Base-by-base conservation (phyloP, 2,888 invertebrate species). In the Malthinus flaveolus region DNA sequence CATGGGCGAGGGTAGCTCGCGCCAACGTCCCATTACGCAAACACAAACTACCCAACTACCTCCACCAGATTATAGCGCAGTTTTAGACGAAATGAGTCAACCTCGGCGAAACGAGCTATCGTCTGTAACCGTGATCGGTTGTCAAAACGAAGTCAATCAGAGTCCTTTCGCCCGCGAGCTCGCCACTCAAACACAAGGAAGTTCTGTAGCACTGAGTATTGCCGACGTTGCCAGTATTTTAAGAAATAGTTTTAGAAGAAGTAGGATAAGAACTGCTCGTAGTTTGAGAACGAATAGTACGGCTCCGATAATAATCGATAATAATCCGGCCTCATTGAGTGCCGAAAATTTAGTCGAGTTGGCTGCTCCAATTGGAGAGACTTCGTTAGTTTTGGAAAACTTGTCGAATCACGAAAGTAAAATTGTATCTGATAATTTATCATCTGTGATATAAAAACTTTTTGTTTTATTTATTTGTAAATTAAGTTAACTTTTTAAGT, bases 1-100 rank as follows among this genome's bases (percentile, higher is more conserved):
- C n/a, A 67, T 84, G 7, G 83, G 82, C 0, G 83, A 82, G 62
- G 75, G 77, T 10, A 79, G 81, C 42, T 59, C 59, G 8, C 32
- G 51, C 23, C 55, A 55, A 9, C 46, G 64, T 32, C 61, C 59
- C 4, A 63, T 55, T 12, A n/a, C 44, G n/a, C 58, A 61, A 50
- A 45, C 42, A 5, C 46, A 53, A 37, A 44, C 37, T 57, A 48
- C 62, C 39, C 77, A 80, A 59, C 81, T 83, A 1, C 85, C 85
- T 4, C 86, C 86, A 0, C 87, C 87, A 0, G 85, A 85, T 68
- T 87, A 87, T 68, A 83, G 83, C 37, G 81, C 84, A 0, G 85
- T 86, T 4, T 75, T 86, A 58, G 83, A 85, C 2, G 86, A 86
- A 71, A 85, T 85, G 80, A 84, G 83, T 67, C 80, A 81, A 60